A percentile compares a stretch with the other conserved stretches of the same genome.
Evolutionary conservation across 2,113 vertebrate species (phyloP).

Genomic region (Phodopus roborovskii): DNA sequence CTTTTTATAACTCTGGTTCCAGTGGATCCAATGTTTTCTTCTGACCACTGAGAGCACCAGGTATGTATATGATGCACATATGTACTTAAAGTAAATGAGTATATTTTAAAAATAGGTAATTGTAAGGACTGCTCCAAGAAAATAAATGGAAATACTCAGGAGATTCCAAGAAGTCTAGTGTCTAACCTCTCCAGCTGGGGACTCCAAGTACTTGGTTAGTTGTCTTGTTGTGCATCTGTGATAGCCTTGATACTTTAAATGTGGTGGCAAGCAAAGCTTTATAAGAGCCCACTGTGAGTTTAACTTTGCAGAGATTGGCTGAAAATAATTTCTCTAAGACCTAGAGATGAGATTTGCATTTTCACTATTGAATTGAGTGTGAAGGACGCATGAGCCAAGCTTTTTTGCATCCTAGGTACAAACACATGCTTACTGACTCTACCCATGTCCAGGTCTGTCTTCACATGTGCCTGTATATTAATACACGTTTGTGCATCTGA

Average conservation of each 20-base stretch:
- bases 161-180: background rate
- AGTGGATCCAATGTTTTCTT: background rate
- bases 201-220: background rate
- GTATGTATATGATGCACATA: background rate
- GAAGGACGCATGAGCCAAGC: background rate
- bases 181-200: background rate
- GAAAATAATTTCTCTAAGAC: background rate
- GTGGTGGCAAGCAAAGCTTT: background rate
- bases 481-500: background rate
- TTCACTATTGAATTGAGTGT: background rate
- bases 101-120: background rate
- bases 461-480: background rate
- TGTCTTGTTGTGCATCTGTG: background rate
- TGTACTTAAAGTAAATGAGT: background rate
- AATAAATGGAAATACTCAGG: background rate
- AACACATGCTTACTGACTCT: accelerated
- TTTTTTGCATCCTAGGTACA: no score
- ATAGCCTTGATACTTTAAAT: background rate
- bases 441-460: background rate
- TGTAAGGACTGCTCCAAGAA: background rate
- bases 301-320: background rate
- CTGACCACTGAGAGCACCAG: background rate
- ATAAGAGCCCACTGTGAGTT: background rate
- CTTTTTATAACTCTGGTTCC: background rate
- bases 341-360: background rate